Conservation (phyloP, 2,113 vertebrate genomes). For the Gorsachius goisagi region DNA sequence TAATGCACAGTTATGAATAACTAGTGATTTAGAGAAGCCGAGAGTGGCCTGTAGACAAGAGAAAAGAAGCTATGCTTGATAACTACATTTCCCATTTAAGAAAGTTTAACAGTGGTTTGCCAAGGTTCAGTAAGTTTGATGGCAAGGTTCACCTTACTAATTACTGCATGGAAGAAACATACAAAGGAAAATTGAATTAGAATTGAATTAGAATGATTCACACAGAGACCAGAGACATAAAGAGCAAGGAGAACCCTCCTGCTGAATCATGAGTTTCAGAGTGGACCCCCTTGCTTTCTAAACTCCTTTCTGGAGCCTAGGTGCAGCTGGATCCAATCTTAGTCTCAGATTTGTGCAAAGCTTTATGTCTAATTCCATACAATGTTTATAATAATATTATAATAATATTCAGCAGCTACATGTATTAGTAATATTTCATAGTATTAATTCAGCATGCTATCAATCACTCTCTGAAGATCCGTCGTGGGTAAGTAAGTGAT, state of each 20-base stretch:
- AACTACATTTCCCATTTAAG: background rate
- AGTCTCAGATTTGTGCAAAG: background rate
- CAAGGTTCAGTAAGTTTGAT: background rate
- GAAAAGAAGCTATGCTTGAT: background rate
- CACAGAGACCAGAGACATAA: background rate
- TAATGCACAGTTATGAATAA: background rate
- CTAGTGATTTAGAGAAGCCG: background rate
- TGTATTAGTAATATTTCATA: background rate
- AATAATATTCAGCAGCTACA: background rate
- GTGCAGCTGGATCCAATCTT: background rate
- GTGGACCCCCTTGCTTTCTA: background rate
- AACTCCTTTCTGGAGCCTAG: background rate
- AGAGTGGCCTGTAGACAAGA: background rate
- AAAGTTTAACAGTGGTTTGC: background rate
- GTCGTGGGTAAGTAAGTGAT: background rate
- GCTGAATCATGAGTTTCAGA: background rate
- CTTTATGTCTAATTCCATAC: background rate
- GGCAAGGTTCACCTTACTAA: background rate
- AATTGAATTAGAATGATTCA: background rate
- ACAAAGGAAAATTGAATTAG: background rate
- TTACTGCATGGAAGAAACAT: background rate
- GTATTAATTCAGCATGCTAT: background rate
- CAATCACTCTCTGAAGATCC: background rate
- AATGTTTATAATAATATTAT: background rate
- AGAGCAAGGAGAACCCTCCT: background rate